phyloP scores from a whole-genome alignment of 2,113 vertebrate species.

The Uria aalge region DNA sequence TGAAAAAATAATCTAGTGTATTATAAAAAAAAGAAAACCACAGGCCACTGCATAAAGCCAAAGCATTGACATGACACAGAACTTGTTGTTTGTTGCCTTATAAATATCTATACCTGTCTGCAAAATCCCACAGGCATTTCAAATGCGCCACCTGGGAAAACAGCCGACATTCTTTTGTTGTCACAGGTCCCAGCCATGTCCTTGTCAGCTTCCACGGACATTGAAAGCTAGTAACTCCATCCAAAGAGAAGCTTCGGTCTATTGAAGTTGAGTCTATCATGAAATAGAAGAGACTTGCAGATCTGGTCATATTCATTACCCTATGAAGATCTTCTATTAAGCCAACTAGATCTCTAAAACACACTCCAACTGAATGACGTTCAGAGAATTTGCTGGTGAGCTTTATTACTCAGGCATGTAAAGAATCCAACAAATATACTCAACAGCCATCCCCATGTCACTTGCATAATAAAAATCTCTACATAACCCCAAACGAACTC shows the following conservation, averaged over 20 bases:
- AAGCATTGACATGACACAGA: background rate
- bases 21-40: background rate
- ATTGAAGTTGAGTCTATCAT: background rate
- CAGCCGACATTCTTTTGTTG: accelerated
- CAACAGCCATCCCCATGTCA: background rate
- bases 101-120: background rate
- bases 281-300: background rate
- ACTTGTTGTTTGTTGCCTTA: background rate
- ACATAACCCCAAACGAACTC: background rate
- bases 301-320: background rate
- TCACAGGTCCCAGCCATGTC: background rate
- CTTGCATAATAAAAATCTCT: background rate
- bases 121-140: background rate
- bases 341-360: background rate
- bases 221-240: background rate
- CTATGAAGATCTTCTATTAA: background rate
- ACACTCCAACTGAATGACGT: accelerated
- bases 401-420: accelerated
- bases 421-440: background rate
- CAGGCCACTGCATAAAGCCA: background rate
- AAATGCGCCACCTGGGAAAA: background rate
- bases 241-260: background rate
- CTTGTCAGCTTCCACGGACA: background rate
- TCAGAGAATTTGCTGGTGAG: background rate
- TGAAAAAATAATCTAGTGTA: background rate